Evolutionary conservation across 1,140 invertebrate genomes (phyloP).

Genomic region (Drosophila serrata): DNA sequence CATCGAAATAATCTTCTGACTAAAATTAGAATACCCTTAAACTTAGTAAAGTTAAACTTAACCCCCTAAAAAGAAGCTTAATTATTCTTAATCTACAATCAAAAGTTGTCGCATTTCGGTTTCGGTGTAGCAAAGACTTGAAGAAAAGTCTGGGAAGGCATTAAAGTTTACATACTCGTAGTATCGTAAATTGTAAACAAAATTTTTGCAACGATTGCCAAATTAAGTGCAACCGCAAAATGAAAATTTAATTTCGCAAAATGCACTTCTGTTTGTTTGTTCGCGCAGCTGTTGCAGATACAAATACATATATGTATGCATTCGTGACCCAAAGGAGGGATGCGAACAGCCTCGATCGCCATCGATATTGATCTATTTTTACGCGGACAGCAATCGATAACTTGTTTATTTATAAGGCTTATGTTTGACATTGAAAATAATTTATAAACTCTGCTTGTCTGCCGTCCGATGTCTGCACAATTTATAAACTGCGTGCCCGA

Average conservation of each 20-base stretch:
- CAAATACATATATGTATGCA: no score
- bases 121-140: constrained; percentile 3
- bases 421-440: constrained; percentile 82
- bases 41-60: neutral
- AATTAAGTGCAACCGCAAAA: constrained; percentile 80
- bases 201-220: constrained; percentile 82
- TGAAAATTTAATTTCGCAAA: constrained; percentile 75
- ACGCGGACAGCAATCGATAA: constrained; percentile 30
- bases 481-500: constrained; percentile 62
- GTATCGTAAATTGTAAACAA: constrained; percentile 80
- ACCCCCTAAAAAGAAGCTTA: no score
- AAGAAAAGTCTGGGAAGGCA: constrained; percentile 47
- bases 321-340: constrained; percentile 49
- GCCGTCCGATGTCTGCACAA: constrained; percentile 52
- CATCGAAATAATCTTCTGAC: no score
- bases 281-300: constrained; percentile 38
- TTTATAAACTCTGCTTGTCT: constrained; percentile 71
- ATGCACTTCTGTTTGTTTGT: constrained; percentile 74
- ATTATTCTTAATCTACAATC: neutral
- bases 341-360: constrained; percentile 29
- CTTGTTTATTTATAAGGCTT: constrained; percentile 80
- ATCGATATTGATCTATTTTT: constrained; percentile 55
- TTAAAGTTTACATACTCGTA: constrained; percentile 66
- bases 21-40: no score
- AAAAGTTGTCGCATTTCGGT: neutral